Evolutionary conservation across 2,888 invertebrate species (phyloP).

Genomic region (Acleris holmiana): DNA sequence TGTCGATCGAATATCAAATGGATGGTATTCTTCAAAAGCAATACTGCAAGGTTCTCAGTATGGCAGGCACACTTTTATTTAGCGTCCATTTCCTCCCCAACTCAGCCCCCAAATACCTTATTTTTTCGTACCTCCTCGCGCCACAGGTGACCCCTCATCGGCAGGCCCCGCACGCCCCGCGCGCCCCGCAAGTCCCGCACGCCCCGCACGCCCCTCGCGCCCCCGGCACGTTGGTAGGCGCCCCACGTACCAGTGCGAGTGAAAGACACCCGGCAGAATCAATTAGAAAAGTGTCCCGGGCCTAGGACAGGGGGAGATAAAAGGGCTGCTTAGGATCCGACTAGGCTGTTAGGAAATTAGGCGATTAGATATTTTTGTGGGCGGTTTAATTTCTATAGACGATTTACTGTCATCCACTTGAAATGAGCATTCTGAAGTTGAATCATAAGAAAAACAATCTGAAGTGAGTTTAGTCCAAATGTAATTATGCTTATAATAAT

Average conservation of each 20-base stretch:
- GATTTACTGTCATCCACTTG: too few species aligned
- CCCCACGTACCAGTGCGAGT: conserved; percentile 18
- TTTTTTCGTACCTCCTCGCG: background rate
- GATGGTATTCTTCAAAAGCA: too few species aligned
- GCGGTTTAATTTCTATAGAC: too few species aligned
- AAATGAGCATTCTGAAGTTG: too few species aligned
- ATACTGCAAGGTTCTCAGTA: too few species aligned
- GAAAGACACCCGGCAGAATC: conserved; percentile 26
- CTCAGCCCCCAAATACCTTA: background rate
- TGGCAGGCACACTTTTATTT: background rate
- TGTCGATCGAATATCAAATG: too few species aligned
- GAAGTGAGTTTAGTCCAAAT: too few species aligned
- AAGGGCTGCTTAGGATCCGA: background rate
- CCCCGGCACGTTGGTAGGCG: conserved; percentile 16
- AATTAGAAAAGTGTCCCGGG: conserved; percentile 30
- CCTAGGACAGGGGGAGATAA: background rate
- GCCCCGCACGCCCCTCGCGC: conserved; percentile 23
- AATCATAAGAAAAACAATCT: too few species aligned
- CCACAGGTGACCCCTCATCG: conserved; percentile 29
- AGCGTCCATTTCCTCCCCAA: conserved; percentile 1
- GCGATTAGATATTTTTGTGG: too few species aligned
- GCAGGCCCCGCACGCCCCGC: conserved; percentile 22
- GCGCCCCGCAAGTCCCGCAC: conserved; percentile 10
- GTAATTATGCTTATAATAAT: too few species aligned
- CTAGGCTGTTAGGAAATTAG: too few species aligned